Conservation (phyloP, 1,140 invertebrate species). For the Tetragnatha versicolor region DNA sequence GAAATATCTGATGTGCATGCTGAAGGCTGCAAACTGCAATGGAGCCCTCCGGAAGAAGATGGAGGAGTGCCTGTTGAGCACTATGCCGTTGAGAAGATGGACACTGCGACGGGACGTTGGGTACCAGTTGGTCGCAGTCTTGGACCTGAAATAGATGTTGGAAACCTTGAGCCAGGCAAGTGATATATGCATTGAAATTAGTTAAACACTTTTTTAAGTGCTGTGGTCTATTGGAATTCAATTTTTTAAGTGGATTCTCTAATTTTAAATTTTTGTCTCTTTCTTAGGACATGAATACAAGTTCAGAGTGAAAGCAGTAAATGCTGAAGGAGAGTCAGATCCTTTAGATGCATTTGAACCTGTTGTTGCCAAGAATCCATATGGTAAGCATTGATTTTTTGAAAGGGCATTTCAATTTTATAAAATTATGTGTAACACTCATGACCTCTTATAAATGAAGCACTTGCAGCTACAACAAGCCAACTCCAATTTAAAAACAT, state of each 20-base stretch:
- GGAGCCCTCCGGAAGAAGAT: conserved; percentile 91
- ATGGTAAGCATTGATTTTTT: conserved; percentile 75
- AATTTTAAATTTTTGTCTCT: neutral
- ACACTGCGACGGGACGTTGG: conserved; percentile 89
- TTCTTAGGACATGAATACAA: conserved; percentile 91
- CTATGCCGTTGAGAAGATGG: conserved; percentile 96
- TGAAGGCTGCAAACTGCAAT: conserved; percentile 87
- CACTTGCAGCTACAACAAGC: too few species aligned
- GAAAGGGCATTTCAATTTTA: too few species aligned
- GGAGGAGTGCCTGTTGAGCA: conserved; percentile 94
- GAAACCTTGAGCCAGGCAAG: conserved; percentile 82
- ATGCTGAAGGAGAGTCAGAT: conserved; percentile 96
- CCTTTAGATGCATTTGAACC: conserved; percentile 93
- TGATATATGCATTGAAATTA: too few species aligned
- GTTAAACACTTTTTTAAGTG: too few species aligned
- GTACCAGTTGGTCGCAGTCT: conserved; percentile 82
- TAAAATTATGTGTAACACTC: too few species aligned
- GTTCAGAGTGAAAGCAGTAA: conserved; percentile 96
- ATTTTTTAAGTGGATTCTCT: neutral
- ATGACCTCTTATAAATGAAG: too few species aligned
- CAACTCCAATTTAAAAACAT: too few species aligned
- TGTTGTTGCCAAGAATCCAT: conserved; percentile 95
- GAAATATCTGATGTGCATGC: conserved; percentile 91
- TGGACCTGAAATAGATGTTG: conserved; percentile 86
- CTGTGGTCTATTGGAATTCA: conserved; percentile 66